Conservation (phyloP, 2,888 invertebrate species). For the Dolomedes plantarius region DNA sequence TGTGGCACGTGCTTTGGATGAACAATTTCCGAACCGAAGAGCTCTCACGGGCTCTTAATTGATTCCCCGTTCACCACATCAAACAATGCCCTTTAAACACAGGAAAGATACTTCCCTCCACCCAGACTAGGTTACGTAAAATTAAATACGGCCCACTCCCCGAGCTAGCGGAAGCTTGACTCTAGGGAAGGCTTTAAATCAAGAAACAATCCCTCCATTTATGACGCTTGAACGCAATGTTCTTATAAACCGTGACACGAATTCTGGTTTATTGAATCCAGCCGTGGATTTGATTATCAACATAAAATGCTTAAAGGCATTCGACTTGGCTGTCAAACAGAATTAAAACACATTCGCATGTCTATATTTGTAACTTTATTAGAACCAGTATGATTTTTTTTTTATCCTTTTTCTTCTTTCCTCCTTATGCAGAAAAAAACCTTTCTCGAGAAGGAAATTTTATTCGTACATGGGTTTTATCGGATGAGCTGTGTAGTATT, state of each 20-base stretch:
- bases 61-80: conserved; percentile 50
- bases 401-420: no score
- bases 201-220: conserved; percentile 5
- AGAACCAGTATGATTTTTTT: not conserved
- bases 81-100: conserved; percentile 60
- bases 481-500: no score
- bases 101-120: conserved; percentile 58
- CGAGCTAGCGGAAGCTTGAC: conserved; percentile 1
- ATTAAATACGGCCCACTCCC: conserved; percentile 37
- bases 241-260: not conserved
- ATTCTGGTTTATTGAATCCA: not conserved
- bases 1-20: conserved; percentile 60
- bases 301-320: not conserved
- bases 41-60: conserved; percentile 58
- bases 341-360: not conserved
- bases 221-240: not conserved
- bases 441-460: no score
- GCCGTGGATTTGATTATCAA: not conserved
- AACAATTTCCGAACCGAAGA: conserved; percentile 62
- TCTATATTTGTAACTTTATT: not conserved
- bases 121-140: conserved; percentile 32
- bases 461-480: no score
- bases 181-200: conserved; percentile 13
- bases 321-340: not conserved
- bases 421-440: no score